Evolutionary conservation across 2,113 vertebrate species (phyloP).

Genomic region (Phrynosoma blainvillii): DNA sequence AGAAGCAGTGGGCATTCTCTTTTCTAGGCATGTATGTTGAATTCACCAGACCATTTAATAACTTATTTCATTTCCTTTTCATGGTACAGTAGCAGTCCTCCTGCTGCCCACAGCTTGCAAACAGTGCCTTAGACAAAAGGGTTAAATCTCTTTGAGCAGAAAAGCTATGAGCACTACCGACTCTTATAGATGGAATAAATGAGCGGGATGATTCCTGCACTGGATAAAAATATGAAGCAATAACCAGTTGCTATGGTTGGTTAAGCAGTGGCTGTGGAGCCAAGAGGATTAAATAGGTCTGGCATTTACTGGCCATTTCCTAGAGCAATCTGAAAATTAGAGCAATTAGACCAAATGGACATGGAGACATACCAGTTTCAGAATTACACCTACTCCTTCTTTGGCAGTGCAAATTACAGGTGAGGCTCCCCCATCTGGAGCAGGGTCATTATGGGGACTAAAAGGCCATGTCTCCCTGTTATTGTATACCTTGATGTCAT

Average conservation of each 20-base stretch:
- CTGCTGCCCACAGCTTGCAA: background rate
- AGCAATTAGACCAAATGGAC: slow-evolving; percentile 1
- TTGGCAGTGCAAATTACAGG: background rate
- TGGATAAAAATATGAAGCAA: slow-evolving; percentile 21
- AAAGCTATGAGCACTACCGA: background rate
- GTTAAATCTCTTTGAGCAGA: slow-evolving; percentile 3
- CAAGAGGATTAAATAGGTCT: background rate
- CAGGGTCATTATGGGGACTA: background rate
- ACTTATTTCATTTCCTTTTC: background rate
- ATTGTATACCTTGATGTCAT: no score
- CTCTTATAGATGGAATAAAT: slow-evolving; percentile 1
- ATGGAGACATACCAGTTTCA: background rate
- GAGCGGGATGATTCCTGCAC: background rate
- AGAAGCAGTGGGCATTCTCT: background rate
- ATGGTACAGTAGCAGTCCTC: background rate
- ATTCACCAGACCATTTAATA: background rate
- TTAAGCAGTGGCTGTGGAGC: background rate
- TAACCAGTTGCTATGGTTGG: background rate
- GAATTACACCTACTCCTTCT: background rate
- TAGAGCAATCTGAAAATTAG: background rate
- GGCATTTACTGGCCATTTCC: background rate
- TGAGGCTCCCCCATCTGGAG: background rate
- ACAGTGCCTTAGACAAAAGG: background rate
- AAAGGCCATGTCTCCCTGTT: background rate
- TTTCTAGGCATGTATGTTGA: background rate